Conservation (phyloP, 2,113 vertebrate species). For the Fregata magnificens region DNA sequence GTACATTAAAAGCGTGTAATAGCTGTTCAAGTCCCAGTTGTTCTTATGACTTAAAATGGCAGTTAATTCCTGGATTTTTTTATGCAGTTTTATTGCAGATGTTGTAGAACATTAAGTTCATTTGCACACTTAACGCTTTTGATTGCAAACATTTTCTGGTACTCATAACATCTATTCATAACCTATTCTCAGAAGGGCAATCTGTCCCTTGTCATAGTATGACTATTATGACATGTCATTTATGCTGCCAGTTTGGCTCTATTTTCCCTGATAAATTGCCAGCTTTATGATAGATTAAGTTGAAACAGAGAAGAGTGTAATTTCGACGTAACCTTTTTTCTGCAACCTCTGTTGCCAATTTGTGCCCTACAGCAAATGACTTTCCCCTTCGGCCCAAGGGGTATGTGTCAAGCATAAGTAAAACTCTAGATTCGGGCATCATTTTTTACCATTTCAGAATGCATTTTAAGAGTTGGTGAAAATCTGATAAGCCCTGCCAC, state of each 20-base stretch:
- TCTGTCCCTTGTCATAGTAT: not conserved
- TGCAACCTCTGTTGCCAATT: not conserved
- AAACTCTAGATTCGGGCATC: not conserved
- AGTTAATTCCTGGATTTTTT: not conserved
- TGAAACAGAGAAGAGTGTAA: not conserved
- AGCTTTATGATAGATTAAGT: not conserved
- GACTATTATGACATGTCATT: not conserved
- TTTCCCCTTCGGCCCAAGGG: not conserved
- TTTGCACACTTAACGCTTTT: not conserved
- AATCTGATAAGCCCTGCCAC: not conserved
- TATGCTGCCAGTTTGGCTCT: not conserved
- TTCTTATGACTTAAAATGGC: not conserved
- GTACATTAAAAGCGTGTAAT: not conserved
- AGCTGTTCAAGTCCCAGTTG: not conserved
- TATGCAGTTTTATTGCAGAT: not conserved
- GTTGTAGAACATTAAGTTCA: slow-evolving; percentile 24
- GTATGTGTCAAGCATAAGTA: not conserved
- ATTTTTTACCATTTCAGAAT: not conserved
- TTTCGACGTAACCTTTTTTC: not conserved
- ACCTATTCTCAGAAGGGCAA: slow-evolving; percentile 7
- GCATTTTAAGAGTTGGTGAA: not conserved
- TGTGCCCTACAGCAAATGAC: not conserved
- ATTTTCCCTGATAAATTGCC: slow-evolving; percentile 17
- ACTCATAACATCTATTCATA: not conserved
- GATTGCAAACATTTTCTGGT: slow-evolving; percentile 15